Base-by-base conservation (phyloP, 2,888 invertebrate species). In the Gonocerus acuteangulatus region DNA sequence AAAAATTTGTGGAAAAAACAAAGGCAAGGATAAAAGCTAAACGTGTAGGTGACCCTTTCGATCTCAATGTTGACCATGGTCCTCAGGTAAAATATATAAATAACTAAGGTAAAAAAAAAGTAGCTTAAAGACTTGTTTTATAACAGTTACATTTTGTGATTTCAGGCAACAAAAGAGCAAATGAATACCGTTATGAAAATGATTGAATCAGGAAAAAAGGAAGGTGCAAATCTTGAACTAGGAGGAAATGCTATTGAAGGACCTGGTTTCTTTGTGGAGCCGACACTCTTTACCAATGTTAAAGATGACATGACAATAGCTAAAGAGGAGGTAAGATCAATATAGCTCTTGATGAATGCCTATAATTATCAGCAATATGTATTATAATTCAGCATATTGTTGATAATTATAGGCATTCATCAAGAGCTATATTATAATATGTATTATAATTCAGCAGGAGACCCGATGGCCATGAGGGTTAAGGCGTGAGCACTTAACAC, bases 41-140 rank as follows among this genome's bases (percentile, higher is more conserved):
- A 66, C 83, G 81, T 68, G 87, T 94, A 65, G 94, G 93, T 2
- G 84, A 91, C 77, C 92, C 92, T 0, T 93, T 86, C 71, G 78
- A 80, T 34, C 74, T 79, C 22, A 79, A 77, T 2, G 79, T 78
- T 0, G 76, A 83, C 52, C 91, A 91, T 72, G 94, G 94, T 57
- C 91, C 94, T 19, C 92, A 92, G 77, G 86, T 86, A 73, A 22
- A 9, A 6, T 19, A 51, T 16, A n/a, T 57, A 9, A 32, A 32
- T 32, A 9, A 32, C 32, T 32, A n/a, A n/a, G n/a, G n/a, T n/a
- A n/a, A n/a, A n/a, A n/a, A n/a, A n/a, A n/a, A n/a, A n/a, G n/a
- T n/a, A n/a, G n/a, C n/a, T n/a, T n/a, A n/a, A n/a, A n/a, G 32
- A 32, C 11, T 32, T 32, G 6, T 32, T 32, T n/a, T n/a, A n/a